Evolutionary conservation across 2,888 invertebrate species (phyloP), one percentile per base, ranked within the genome.

Genomic region (Danaus chrysippus): DNA sequence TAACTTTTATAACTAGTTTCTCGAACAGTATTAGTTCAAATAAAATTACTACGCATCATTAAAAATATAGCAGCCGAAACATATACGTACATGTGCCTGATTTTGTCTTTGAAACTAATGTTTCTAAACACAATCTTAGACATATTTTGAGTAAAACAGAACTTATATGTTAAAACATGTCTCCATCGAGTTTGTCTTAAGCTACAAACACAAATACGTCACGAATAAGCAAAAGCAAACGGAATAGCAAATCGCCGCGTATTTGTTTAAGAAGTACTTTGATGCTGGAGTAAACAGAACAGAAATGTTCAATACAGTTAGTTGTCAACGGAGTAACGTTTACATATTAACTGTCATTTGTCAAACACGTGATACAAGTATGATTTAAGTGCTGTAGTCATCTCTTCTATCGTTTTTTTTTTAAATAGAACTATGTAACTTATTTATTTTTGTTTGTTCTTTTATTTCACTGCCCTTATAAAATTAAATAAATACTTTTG

Each of bases 191-290:
- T 87, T 87, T 86, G 79, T 86, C 80, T 86, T 82, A 73, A 78
- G 80, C 75, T 79, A 78, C 86, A 83, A 87, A 86, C 84, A 85
- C 86, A 89, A 89, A 90, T 87, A 88, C 87, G 81, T 74, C 78
- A 71, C 73, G 80, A 82, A 82, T 86, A 84, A 85, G 78, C 83
- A 54, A 82, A 76, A 75, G 74, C 77, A 79, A 81, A 11, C 82
- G 83, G 86, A 87, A 88, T 87, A 88, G 86, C 86, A 87, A 88
- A 88, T 86, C 86, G 82, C 81, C 75, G 76, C 70, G 74, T 86
- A 81, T 87, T 88, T 87, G 82, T 79, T 73, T 76, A 83, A 79
- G 79, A 83, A 79, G 79, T 82, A 84, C 83, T 84, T 81, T 75
- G 82, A 81, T 76, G 76, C 81, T 73, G 77, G 81, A 79, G 86